A percentile compares a stretch with the other conserved stretches of the same genome.
phyloP scores from a whole-genome alignment of 2,888 invertebrate species.

The Malthinus seriepunctatus region DNA sequence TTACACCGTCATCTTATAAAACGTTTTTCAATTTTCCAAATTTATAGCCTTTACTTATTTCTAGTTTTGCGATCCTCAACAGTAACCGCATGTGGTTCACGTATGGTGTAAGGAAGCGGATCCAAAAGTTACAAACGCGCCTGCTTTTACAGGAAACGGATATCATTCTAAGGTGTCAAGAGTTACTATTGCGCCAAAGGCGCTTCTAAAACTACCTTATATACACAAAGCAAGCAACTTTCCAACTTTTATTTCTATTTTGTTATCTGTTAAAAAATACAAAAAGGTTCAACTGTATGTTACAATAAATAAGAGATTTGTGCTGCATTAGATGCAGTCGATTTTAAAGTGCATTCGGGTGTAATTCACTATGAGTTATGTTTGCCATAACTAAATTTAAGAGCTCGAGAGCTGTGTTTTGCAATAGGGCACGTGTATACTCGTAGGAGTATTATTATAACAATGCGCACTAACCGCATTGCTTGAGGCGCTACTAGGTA shows the following conservation, averaged over 20 bases:
- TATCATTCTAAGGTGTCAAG: constrained; percentile 16
- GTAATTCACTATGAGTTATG: constrained; percentile 13
- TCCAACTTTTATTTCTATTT: not conserved
- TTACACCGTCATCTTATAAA: constrained; percentile 22
- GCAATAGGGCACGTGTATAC: constrained; percentile 33
- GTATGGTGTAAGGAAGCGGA: constrained; percentile 14
- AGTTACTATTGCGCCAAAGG: constrained; percentile 1
- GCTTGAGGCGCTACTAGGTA: constrained; percentile 48
- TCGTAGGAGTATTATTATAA: constrained; percentile 43
- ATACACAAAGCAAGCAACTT: constrained; percentile 1
- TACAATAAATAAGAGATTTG: constrained; percentile 1
- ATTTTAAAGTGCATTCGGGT: constrained; percentile 10
- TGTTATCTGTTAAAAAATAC: not conserved
- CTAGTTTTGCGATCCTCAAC: constrained; percentile 13
- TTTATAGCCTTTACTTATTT: constrained; percentile 8
- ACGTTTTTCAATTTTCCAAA: not conserved
- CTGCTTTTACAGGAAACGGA: constrained; percentile 13
- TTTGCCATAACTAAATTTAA: constrained; percentile 23
- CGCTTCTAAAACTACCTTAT: not conserved
- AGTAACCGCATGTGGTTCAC: constrained; percentile 14
- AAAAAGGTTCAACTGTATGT: not conserved
- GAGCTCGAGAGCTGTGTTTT: constrained; percentile 29
- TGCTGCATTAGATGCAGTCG: not conserved
- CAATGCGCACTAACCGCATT: constrained; percentile 52
- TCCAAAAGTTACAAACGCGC: constrained; percentile 9